Evolutionary conservation across 2,888 invertebrate genomes (phyloP).

Genomic region (Agrilus cyanescens): DNA sequence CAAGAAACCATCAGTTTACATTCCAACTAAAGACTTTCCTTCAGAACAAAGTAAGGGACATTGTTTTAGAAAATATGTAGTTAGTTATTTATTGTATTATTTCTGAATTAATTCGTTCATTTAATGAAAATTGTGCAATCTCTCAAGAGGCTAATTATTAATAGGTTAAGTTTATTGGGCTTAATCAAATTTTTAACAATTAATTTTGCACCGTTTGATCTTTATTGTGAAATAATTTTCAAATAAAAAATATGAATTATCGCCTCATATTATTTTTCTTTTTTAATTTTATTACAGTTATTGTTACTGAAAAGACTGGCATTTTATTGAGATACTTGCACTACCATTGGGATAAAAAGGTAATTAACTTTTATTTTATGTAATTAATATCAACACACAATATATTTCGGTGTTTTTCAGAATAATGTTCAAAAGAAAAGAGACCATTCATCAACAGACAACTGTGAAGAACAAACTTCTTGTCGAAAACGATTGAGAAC

Average conservation of each 20-base stretch:
- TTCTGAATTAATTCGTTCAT: no score
- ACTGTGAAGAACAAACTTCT: conserved; percentile 24
- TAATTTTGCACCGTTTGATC: conserved; percentile 1
- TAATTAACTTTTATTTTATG: conserved; percentile 24
- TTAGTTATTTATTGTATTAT: no score
- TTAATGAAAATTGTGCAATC: no score
- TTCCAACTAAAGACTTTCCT: conserved; percentile 86
- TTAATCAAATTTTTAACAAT: no score
- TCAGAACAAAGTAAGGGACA: conserved; percentile 73
- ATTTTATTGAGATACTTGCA: conserved; percentile 87
- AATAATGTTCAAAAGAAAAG: conserved; percentile 28
- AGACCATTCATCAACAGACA: conserved; percentile 26
- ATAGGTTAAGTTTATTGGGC: no score
- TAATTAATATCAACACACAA: not conserved
- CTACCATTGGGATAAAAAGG: conserved; percentile 92
- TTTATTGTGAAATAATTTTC: not conserved
- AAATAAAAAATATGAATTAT: conserved; percentile 1
- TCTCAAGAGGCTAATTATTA: not conserved
- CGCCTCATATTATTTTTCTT: no score
- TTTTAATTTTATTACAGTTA: conserved; percentile 51
- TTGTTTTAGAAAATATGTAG: not conserved
- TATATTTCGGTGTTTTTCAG: not conserved
- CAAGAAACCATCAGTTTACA: conserved; percentile 81
- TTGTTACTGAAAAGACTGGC: conserved; percentile 91
- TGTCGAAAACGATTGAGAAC: conserved; percentile 30